phyloP scores from a whole-genome alignment of 2,113 vertebrate genomes.

The Chelonoidis abingdonii region DNA sequence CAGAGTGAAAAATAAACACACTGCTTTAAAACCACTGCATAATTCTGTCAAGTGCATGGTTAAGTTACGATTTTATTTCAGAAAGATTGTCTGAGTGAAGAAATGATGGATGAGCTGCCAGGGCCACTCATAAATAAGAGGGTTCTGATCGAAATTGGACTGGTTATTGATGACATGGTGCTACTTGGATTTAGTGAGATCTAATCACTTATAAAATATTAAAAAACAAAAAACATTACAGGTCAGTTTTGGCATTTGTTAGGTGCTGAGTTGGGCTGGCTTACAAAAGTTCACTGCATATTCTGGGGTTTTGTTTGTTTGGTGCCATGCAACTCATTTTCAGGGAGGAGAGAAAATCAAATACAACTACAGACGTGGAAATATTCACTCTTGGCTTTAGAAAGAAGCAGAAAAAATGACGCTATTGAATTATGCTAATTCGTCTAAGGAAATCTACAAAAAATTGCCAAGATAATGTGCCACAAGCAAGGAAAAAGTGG shows the following conservation, averaged over 20 bases:
- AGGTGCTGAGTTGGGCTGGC: not conserved
- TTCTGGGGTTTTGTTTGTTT: not conserved
- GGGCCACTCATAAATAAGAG: constrained; percentile 55
- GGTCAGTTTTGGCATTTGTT: not conserved
- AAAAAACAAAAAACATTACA: not conserved
- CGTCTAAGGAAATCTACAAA: not conserved
- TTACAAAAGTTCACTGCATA: not conserved
- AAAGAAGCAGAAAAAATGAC: not conserved
- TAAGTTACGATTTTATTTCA: constrained; percentile 46
- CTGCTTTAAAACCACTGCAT: constrained; percentile 13
- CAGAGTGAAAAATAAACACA: constrained; percentile 24
- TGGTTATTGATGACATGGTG: not conserved
- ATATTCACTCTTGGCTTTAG: not conserved
- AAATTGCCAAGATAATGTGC: not conserved
- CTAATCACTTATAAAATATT: constrained; percentile 50
- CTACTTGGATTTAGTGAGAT: constrained; percentile 3
- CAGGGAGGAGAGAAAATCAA: not conserved
- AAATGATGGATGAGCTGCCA: constrained; percentile 33
- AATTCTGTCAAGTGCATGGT: constrained; percentile 59
- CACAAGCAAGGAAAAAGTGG: not conserved
- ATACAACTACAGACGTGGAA: not conserved
- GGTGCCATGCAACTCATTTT: not conserved
- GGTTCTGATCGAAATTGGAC: constrained; percentile 3
- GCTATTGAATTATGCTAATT: not conserved
- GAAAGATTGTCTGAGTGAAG: constrained; percentile 41